Base-by-base conservation (phyloP, 2,113 vertebrate genomes). In the Peromyscus polionotus region DNA sequence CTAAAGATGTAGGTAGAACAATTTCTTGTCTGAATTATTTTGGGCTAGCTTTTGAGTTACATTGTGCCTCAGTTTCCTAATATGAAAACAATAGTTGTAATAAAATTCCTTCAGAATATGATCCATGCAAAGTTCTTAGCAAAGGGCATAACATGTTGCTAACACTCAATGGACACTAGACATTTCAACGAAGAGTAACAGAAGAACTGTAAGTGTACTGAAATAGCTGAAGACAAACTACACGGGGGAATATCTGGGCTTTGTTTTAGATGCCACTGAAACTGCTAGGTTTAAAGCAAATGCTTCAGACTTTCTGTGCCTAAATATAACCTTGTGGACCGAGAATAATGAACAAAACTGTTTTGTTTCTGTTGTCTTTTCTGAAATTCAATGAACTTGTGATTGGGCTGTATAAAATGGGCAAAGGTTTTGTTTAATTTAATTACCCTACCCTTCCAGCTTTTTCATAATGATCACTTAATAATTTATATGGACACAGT, bases 351-450 rank as follows among this genome's bases (percentile, higher is more conserved):
- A 94, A 42, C 31, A 94, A 84, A 70, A 79, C 57, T 6, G 63
- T 83, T 7, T 80, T 81, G 75, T 68, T 79, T 67, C 67, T n/a
- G 51, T 8, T 48, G 79, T 33, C 54, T 83, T 31, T 1, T 94
- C 39, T 95, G 68, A 93, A 95, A 95, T 93, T 89, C 68, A 67
- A 45, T 67, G 10, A 42, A 61, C 79, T 33, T 65, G 2, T 59
- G 89, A 75, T 91, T 20, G 39, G 20, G 19, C 36, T 7, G 68
- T 79, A 59, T 28, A 86, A 63, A 61, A 72, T 73, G 61, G 33
- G 9, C 19, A 14, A 14, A 61, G 42, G 6, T n/a, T 54, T 76
- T 33, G 6, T 33, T 59, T 75, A 45, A 61, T 42, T 59, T 19
- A 20, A 42, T 36, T 45, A 63, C 36, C 73, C 45, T 33, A 68